A percentile compares a stretch with the other conserved stretches of the same genome.
These are phyloP conservation scores for Trialeurodes vaporariorum DNA, from an alignment of 1,140 invertebrate species.

Conservation along the genomic window DNA sequence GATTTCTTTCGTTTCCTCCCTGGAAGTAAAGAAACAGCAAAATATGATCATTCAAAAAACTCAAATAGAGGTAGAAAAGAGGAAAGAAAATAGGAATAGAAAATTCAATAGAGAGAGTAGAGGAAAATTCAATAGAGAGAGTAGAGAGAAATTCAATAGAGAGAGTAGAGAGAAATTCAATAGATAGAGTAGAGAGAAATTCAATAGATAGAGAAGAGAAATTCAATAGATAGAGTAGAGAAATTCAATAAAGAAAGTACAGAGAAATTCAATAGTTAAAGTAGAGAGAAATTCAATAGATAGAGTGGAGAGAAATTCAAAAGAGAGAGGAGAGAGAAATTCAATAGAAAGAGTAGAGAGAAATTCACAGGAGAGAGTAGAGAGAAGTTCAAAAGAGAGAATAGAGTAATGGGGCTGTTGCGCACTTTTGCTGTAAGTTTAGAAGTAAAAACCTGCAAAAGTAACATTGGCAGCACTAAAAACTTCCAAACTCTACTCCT, in stretches of 20 bases:
- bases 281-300: too few species aligned
- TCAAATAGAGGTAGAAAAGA: background rate
- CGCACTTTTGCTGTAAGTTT: too few species aligned
- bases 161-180: conserved; percentile 28
- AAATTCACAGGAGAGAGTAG: conserved; percentile 29
- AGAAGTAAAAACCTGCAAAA: too few species aligned
- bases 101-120: conserved; percentile 29
- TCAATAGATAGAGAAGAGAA: background rate
- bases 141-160: background rate
- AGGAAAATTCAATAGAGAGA: conserved; percentile 29
- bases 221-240: conserved; percentile 29
- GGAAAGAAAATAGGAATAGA: background rate
- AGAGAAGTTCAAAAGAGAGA: conserved; percentile 29
- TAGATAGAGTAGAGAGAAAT: too few species aligned
- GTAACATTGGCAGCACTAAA: too few species aligned
- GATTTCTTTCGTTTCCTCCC: conserved; percentile 38
- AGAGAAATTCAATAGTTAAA: conserved; percentile 29
- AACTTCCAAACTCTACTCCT: too few species aligned
- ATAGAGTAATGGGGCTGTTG: too few species aligned
- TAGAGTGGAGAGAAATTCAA: too few species aligned
- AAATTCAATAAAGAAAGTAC: conserved; percentile 29
- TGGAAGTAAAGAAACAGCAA: conserved; percentile 37
- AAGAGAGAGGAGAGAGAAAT: background rate
- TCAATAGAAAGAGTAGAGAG: conserved; percentile 29
- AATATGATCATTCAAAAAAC: background rate